phyloP scores from a whole-genome alignment of 2,113 vertebrate genomes.

The Saiga tatarica region DNA sequence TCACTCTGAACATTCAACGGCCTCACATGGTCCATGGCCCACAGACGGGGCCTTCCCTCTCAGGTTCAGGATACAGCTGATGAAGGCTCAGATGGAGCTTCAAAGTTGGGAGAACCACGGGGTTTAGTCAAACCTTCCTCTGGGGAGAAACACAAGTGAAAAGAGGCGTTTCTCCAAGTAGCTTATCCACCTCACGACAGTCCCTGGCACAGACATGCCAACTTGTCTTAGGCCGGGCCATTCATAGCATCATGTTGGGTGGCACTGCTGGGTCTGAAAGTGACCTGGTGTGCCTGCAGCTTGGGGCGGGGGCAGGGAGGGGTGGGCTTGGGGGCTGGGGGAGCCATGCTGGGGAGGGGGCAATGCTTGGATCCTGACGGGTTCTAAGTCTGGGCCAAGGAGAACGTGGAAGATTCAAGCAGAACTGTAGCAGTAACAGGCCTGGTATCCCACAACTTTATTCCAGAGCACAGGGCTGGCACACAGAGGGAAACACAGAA shows the following conservation, averaged over 20 bases:
- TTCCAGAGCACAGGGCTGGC: background rate
- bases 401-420: background rate
- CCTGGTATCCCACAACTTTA: fast-evolving
- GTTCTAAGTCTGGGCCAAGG: background rate
- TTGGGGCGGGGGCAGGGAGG: background rate
- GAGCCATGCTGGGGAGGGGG: background rate
- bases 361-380: background rate
- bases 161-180: background rate
- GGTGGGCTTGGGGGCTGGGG: background rate
- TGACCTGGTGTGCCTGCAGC: background rate
- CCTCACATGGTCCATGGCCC: fast-evolving
- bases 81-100: background rate
- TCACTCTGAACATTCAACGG: no score
- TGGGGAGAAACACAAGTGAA: background rate
- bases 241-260: fast-evolving
- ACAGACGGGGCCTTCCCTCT: fast-evolving
- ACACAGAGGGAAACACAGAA: no score
- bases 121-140: background rate
- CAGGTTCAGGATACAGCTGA: background rate
- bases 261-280: background rate
- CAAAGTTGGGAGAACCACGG: background rate
- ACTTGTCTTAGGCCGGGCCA: background rate
- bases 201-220: background rate
- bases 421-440: background rate
- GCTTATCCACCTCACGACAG: fast-evolving